Evolutionary conservation across 2,113 vertebrate genomes (phyloP).

Genomic region (Elgaria multicarinata): DNA sequence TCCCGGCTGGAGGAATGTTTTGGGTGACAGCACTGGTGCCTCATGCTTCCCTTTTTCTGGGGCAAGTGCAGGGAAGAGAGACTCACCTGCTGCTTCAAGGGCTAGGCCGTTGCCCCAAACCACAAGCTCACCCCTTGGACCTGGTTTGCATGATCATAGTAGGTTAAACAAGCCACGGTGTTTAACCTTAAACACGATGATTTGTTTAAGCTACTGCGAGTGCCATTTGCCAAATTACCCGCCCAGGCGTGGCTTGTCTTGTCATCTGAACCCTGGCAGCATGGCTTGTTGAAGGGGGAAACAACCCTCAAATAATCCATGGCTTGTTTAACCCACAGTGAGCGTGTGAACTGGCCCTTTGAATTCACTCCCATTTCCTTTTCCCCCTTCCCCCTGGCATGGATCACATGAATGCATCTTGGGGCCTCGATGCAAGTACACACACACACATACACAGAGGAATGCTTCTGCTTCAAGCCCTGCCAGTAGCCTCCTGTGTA

Average conservation of each 20-base stretch:
- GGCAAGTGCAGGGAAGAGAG: background rate
- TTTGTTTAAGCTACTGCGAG: too few species aligned
- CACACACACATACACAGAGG: background rate
- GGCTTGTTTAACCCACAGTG: too few species aligned
- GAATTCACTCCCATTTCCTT: background rate
- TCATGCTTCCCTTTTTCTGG: background rate
- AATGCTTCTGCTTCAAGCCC: background rate
- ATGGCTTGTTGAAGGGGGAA: too few species aligned
- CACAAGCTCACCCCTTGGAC: background rate
- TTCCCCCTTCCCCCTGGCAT: rapidly evolving
- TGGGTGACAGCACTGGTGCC: background rate
- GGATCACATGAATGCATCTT: background rate
- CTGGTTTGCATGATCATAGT: too few species aligned
- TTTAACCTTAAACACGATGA: too few species aligned
- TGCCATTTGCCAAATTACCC: too few species aligned
- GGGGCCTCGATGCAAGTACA: background rate
- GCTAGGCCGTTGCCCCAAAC: background rate
- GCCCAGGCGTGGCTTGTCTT: too few species aligned
- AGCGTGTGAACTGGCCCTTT: too few species aligned
- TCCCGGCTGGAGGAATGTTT: background rate
- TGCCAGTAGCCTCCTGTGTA: background rate
- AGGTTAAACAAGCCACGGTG: too few species aligned
- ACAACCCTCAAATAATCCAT: too few species aligned
- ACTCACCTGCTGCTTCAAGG: background rate
- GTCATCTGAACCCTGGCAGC: too few species aligned